Conservation (phyloP, 2,888 invertebrate species). For the Rhagium mordax region DNA sequence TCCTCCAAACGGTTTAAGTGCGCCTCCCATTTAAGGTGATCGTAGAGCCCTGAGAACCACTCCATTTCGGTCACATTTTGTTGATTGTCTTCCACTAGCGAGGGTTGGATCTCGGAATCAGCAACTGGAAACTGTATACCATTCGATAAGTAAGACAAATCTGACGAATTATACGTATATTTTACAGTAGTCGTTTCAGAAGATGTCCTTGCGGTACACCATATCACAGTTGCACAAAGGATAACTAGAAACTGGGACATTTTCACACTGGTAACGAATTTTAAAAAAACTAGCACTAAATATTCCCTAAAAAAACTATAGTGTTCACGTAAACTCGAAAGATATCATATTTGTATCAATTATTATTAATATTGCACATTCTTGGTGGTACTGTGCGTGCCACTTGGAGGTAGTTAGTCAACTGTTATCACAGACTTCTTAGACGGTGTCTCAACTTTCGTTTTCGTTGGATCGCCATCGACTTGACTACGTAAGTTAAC, state of each 20-base stretch:
- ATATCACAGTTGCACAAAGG: constrained; percentile 45
- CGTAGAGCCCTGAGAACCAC: constrained; percentile 78
- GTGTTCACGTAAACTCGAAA: constrained; percentile 3
- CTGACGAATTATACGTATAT: constrained; percentile 66
- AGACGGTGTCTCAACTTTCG: constrained; percentile 49
- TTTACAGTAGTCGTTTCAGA: constrained; percentile 53
- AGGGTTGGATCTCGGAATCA: constrained; percentile 51
- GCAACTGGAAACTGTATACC: constrained; percentile 67
- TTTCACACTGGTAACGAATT: constrained; percentile 17
- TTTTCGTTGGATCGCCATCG: constrained; percentile 51
- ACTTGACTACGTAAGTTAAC: constrained; percentile 29
- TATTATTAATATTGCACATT: constrained; percentile 19
- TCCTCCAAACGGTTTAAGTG: constrained; percentile 55
- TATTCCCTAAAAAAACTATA: neutral
- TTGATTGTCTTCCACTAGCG: constrained; percentile 50
- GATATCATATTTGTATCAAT: constrained; percentile 20
- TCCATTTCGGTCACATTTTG: constrained; percentile 72
- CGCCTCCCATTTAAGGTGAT: constrained; percentile 75
- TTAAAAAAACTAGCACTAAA: neutral
- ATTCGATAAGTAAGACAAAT: constrained; percentile 67
- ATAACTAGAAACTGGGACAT: constrained; percentile 40
- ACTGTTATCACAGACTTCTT: constrained; percentile 46
- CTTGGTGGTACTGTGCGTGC: constrained; percentile 18
- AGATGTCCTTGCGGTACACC: constrained; percentile 40
- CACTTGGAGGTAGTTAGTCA: constrained; percentile 37